Base-by-base conservation (phyloP, 2,113 vertebrate species). In the Ceratotherium simum region DNA sequence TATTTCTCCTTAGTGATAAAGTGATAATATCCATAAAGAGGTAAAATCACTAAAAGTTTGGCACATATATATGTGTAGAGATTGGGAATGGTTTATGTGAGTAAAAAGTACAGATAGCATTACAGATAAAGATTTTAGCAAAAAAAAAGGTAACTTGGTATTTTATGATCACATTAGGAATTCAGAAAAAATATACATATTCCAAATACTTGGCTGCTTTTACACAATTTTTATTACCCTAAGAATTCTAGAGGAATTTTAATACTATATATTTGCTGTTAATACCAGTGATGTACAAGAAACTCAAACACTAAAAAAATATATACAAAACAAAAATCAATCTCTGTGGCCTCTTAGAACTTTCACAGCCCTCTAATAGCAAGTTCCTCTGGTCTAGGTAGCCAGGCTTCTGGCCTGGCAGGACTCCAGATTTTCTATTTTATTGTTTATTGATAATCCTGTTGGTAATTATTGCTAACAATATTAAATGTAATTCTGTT, bases 1-100 rank as follows among this genome's bases (percentile, higher is more conserved):
- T 84, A 67, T 78, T 91, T 96, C 54, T 87, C 75, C 51, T 87
- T 92, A 69, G 58, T 86, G 96, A 86, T 60, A 75, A 94, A 51
- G 78, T 80, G 76, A 42, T 58, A 88, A 70, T 95, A 60, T 65
- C 56, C 16, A 65, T 48, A 84, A 85, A 42, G 60, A 92, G 73
- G 42, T 58, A 81, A 23, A 78, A 62, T 58, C 46, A 65, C 60
- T 64, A 64, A 36, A 91, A 86, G 46, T 94, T 86, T 78, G 72
- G 54, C 48, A 72, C 46, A 36, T 69, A 23, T 46, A 31, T 36
- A 5, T 78, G 8, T 70, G 31, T 36, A 82, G 73, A 89, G 36
- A 27, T 51, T 90, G 54, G 65, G 33, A 88, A 70, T 80, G 80
- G 31, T 81, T 94, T 81, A 51, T 64, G 69, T 88, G 58, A 91